Percentiles rank a stretch among this genome's conserved stretches.
These are phyloP conservation scores for Aegithalos caudatus DNA, from an alignment of 2,113 vertebrate genomes.

Conservation along the genomic window DNA sequence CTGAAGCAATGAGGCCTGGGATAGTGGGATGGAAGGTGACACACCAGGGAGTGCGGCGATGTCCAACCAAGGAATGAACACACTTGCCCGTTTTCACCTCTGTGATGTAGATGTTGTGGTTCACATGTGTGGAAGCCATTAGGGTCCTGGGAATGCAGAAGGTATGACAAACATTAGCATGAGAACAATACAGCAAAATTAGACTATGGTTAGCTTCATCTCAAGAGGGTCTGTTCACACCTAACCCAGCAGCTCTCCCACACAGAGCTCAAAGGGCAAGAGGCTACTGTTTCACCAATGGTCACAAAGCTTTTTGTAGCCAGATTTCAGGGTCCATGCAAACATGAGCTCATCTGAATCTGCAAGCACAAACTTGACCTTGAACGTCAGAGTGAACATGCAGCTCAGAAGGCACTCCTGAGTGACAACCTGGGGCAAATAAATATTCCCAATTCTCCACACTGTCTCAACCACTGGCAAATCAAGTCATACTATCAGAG, in stretches of 20 bases:
- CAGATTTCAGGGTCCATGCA: neutral
- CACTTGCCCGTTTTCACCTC: slow-evolving; percentile 98
- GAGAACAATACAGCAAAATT: neutral
- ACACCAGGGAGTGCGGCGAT: slow-evolving; percentile 97
- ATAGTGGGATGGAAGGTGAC: slow-evolving; percentile 99
- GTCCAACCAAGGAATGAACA: slow-evolving; percentile 95
- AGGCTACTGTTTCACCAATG: neutral
- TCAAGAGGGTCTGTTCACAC: neutral
- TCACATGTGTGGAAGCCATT: slow-evolving; percentile 98
- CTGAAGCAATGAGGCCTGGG: slow-evolving; percentile 95
- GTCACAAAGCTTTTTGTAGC: neutral
- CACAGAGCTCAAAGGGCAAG: neutral
- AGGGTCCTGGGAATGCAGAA: slow-evolving; percentile 80
- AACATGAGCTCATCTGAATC: neutral
- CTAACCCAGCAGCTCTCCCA: neutral
- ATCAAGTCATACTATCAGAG: neutral
- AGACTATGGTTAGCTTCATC: neutral
- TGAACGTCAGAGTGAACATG: neutral
- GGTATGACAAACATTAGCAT: neutral
- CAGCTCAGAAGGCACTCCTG: neutral
- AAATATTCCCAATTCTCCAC: neutral
- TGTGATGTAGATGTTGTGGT: slow-evolving; percentile 99
- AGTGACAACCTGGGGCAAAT: neutral
- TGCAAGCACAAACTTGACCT: neutral
- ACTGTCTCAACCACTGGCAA: neutral